Percentiles rank a stretch among this genome's conserved stretches.
phyloP scores from a whole-genome alignment of 1,140 invertebrate species.

The Drosophila tsacasi region DNA sequence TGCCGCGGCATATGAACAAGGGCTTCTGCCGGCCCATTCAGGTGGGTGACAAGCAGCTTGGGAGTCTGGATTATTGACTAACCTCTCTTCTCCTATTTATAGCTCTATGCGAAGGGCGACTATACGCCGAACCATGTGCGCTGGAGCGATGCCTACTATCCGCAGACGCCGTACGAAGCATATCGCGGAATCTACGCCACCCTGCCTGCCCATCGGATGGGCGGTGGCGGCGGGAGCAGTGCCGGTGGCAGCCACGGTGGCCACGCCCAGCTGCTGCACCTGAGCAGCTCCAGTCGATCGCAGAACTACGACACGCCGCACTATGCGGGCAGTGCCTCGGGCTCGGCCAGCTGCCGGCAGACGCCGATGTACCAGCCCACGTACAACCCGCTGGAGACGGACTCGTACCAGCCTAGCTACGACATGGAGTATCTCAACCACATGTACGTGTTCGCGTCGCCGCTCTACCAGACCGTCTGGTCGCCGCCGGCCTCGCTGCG shows the following conservation, averaged over 20 bases:
- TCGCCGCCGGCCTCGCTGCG: conserved; percentile 81
- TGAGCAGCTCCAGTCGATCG: conserved; percentile 77
- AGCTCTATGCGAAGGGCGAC: conserved; percentile 84
- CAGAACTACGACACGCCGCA: conserved; percentile 83
- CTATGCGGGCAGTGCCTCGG: conserved; percentile 78
- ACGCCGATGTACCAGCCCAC: conserved; percentile 84
- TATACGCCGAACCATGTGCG: conserved; percentile 84
- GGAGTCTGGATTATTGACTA: not conserved
- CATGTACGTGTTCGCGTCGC: conserved; percentile 84
- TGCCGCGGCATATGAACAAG: conserved; percentile 93
- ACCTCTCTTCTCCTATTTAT: not conserved
- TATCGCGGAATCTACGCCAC: conserved; percentile 84
- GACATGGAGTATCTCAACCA: conserved; percentile 84
- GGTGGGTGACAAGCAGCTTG: conserved; percentile 27
- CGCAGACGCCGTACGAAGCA: conserved; percentile 83
- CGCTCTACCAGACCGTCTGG: conserved; percentile 84
- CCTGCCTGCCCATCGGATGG: conserved; percentile 66
- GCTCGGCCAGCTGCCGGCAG: conserved; percentile 80
- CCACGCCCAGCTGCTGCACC: conserved; percentile 51
- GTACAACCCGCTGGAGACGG: conserved; percentile 84
- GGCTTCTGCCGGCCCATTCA: conserved; percentile 94
- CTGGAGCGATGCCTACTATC: conserved; percentile 84
- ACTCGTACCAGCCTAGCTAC: conserved; percentile 84
- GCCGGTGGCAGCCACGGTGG: conserved; percentile 65
- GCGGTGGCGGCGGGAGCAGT: conserved; percentile 67